Evolutionary conservation across 2,888 invertebrate genomes (phyloP).

Genomic region (Scotopteryx bipunctaria): DNA sequence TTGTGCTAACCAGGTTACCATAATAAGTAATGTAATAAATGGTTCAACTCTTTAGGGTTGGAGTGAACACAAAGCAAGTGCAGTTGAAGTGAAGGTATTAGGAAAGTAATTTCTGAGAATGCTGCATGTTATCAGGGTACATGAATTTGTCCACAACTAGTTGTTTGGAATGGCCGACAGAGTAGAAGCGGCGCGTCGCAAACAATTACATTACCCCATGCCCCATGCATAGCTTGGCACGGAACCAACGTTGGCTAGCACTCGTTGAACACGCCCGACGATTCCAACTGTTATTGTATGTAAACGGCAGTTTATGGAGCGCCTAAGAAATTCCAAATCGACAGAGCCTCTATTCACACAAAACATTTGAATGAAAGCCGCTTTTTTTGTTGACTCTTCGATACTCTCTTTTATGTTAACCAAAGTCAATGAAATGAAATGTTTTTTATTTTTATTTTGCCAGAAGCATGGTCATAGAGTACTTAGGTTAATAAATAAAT

Average conservation of each 20-base stretch:
- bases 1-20: neutral
- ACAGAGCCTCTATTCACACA: conserved; percentile 34
- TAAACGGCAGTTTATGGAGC: conserved; percentile 62
- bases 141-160: conserved; percentile 19
- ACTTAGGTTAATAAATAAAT: too few relatives aligned
- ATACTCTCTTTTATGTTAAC: too few relatives aligned
- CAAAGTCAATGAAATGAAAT: too few relatives aligned
- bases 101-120: conserved; percentile 3
- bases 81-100: too few relatives aligned
- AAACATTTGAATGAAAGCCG: neutral
- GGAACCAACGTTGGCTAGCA: conserved; percentile 64
- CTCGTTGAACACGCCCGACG: conserved; percentile 64
- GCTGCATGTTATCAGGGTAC: neutral
- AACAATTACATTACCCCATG: conserved; percentile 68
- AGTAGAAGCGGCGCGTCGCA: conserved; percentile 34
- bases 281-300: conserved; percentile 68
- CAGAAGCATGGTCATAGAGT: too few relatives aligned
- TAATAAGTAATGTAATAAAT: too few relatives aligned
- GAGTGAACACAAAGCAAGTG: too few relatives aligned
- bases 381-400: neutral
- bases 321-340: conserved; percentile 55
- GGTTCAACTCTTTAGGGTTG: too few relatives aligned
- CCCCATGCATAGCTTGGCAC: conserved; percentile 72
- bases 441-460: too few relatives aligned
- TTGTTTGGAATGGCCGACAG: conserved; percentile 20